A percentile compares a stretch with the other conserved stretches of the same genome.
phyloP scores from a whole-genome alignment of 2,888 invertebrate species.

The Baronia brevicornis region DNA sequence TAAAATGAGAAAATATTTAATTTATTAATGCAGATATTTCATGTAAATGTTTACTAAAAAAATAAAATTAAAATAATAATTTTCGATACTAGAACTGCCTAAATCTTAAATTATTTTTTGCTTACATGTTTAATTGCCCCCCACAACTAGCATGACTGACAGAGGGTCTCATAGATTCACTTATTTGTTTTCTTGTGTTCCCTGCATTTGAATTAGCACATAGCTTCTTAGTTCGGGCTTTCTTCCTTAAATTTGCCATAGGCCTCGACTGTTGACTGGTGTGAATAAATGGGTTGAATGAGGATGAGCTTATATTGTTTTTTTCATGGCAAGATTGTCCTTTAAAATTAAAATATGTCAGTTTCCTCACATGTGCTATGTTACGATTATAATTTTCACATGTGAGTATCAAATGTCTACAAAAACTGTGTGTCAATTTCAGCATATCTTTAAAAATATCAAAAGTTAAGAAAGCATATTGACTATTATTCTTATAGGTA shows the following conservation, averaged over 20 bases:
- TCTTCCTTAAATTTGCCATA: constrained; percentile 36
- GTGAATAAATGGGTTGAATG: constrained; percentile 23
- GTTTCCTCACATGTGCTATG: constrained; percentile 41
- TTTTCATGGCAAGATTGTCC: constrained; percentile 39
- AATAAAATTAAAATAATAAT: constrained; percentile 1
- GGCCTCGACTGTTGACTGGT: constrained; percentile 30
- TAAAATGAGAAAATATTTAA: not conserved
- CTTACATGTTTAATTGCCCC: constrained; percentile 55
- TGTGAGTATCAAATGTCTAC: constrained; percentile 56
- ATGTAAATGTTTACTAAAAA: constrained; percentile 1
- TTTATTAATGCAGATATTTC: not conserved
- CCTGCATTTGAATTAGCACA: constrained; percentile 33
- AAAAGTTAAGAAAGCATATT: constrained; percentile 23
- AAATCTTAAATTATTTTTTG: constrained; percentile 10
- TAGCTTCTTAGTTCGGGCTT: constrained; percentile 32
- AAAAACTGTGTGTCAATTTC: constrained; percentile 67
- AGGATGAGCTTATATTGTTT: constrained; percentile 22
- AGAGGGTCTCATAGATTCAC: constrained; percentile 43
- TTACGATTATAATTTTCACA: constrained; percentile 39
- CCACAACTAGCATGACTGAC: constrained; percentile 42
- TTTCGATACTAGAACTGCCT: no score
- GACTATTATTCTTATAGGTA: constrained; percentile 35
- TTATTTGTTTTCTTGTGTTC: constrained; percentile 42
- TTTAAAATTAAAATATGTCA: constrained; percentile 38
- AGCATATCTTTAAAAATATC: constrained; percentile 57